Base-by-base conservation (phyloP, 2,113 vertebrate species). In the Bubo scandiacus region DNA sequence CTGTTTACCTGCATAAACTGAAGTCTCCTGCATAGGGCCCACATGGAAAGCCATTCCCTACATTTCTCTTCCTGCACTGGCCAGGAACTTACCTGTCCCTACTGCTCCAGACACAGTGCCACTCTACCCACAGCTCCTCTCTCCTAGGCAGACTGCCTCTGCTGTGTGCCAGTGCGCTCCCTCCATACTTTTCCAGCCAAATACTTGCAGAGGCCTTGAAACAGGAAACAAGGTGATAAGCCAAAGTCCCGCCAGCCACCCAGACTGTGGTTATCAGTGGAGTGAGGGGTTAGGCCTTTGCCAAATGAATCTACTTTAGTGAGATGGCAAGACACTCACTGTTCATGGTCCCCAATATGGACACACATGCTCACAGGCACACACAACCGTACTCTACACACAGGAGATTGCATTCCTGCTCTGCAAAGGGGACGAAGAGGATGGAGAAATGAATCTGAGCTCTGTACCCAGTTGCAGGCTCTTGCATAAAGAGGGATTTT, bases 241-340 rank as follows among this genome's bases (percentile, higher is more conserved):
- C 7, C 1, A 13, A 19, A 47, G 12, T 80, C 47, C 15, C 2
- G 4, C 10, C 0, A 0, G 51, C 66, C 23, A 27, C 23, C 10
- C 3, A 3, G 30, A 6, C 17, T 27, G 23, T 22, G 20, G 7
- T 71, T 70, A 18, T 49, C 45, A 71, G 5, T 19, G n/a, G 14
- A 77, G 18, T 13, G 18, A 79, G 47, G 17, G 9, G 16, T 55
- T 51, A 54, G 43, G 8, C 14, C 85, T 88, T 82, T 83, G n/a
- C 45, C 13, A 9, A 73, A 73, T 29, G 8, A 6, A 18, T 45
- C 34, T 55, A 3, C 51, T 73, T 61, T 40, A 65, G 30, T 21
- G 62, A 54, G 10, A 66, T 18, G 20, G 11, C 40, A 49, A 61
- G 58, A 81, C 22, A 6, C 8, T 88, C 52, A 18, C 22, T 1